Percentiles rank a stretch among this genome's conserved stretches.
phyloP scores from a whole-genome alignment of 1,140 invertebrate species.

The Luehdorfia chinensis region DNA sequence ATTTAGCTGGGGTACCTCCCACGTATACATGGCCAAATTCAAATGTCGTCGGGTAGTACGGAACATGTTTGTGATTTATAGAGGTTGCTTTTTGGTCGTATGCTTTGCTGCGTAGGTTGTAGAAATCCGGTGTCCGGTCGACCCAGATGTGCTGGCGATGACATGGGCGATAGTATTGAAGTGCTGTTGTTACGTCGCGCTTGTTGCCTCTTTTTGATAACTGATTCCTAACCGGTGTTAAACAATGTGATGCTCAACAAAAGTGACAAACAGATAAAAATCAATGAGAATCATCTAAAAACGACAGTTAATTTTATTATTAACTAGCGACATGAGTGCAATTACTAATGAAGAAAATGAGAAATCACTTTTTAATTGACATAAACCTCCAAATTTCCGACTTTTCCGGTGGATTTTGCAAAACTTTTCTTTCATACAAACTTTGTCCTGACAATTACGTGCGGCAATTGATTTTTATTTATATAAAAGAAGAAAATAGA shows the following conservation, averaged over 20 bases:
- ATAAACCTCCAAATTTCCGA: no score
- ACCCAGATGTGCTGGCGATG: conserved; percentile 54
- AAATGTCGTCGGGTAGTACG: conserved; percentile 29
- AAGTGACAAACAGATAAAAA: no score
- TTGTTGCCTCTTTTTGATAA: conserved; percentile 29
- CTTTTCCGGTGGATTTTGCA: no score
- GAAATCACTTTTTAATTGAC: no score
- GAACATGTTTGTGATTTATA: conserved; percentile 35
- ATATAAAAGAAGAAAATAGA: no score
- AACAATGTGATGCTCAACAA: background rate
- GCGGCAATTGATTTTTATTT: no score
- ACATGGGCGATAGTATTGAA: conserved; percentile 60
- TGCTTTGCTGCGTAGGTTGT: conserved; percentile 46
- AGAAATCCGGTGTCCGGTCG: conserved; percentile 61
- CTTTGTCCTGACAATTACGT: no score
- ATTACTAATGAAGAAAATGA: no score
- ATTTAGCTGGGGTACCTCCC: conserved; percentile 25
- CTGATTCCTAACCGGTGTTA: conserved; percentile 18
- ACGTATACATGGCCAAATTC: conserved; percentile 33
- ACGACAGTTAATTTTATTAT: no score
- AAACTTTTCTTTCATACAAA: no score
- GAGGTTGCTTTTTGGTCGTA: conserved; percentile 35
- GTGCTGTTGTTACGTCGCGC: conserved; percentile 38
- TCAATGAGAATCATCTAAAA: no score
- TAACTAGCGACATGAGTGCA: no score